Percentiles rank a stretch among this genome's conserved stretches.
Evolutionary conservation across 2,888 invertebrate species (phyloP).

Genomic region (Thereva nobilitata): DNA sequence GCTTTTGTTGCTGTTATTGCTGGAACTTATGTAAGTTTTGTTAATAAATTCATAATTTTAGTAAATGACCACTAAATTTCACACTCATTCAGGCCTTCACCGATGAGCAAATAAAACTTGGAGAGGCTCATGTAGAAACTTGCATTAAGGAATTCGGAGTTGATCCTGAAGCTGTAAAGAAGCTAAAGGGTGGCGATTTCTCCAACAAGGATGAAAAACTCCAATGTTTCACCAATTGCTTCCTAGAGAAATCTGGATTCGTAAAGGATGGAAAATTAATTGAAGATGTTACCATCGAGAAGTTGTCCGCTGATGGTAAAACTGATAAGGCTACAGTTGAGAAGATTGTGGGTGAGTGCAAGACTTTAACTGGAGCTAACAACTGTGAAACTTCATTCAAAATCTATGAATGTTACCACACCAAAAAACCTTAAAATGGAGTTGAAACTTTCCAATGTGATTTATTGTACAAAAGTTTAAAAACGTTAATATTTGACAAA

Average conservation of each 20-base stretch:
- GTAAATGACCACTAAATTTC: neutral
- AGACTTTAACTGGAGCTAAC: constrained; percentile 20
- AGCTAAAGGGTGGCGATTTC: constrained; percentile 47
- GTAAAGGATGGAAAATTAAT: constrained; percentile 48
- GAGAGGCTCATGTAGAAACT: constrained; percentile 41
- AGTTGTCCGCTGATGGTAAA: constrained; percentile 21
- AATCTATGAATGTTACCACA: constrained; percentile 13
- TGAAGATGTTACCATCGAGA: constrained; percentile 39
- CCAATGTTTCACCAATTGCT: constrained; percentile 53
- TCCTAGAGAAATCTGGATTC: constrained; percentile 51
- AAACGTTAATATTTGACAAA: no score
- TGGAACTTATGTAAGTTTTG: constrained; percentile 27
- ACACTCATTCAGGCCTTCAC: constrained; percentile 30
- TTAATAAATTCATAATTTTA: constrained; percentile 6
- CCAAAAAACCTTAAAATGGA: neutral
- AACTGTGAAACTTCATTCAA: constrained; percentile 30
- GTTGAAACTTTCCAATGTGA: no score
- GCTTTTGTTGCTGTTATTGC: constrained; percentile 15
- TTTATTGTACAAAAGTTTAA: no score
- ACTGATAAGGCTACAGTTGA: constrained; percentile 30
- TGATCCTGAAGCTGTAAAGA: constrained; percentile 46
- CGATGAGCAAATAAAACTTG: constrained; percentile 50
- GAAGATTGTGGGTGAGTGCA: constrained; percentile 35
- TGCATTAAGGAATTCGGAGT: constrained; percentile 48
- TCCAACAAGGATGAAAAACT: constrained; percentile 44